Conservation (phyloP, 2,113 vertebrate species). For the Alaudala cheleensis region DNA sequence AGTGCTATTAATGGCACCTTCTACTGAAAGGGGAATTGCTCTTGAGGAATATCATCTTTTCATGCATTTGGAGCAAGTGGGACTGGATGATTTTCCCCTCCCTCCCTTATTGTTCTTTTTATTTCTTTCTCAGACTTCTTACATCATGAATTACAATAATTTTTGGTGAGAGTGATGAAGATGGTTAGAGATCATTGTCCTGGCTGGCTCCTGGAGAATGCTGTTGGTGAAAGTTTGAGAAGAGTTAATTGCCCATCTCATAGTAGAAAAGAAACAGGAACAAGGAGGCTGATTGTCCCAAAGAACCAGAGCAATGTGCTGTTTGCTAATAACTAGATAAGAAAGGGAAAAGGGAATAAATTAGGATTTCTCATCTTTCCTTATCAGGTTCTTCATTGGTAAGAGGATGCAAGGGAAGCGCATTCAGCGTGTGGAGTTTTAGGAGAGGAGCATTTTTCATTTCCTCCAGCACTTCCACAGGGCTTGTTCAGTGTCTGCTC, state of each 20-base stretch:
- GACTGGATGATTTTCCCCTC: background rate
- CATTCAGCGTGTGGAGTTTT: background rate
- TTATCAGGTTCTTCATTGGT: background rate
- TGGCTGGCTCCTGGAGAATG: background rate
- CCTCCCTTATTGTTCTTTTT: background rate
- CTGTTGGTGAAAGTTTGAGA: background rate
- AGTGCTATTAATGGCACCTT: background rate
- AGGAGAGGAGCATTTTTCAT: background rate
- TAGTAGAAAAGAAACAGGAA: background rate
- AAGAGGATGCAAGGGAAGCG: background rate
- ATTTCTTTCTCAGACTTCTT: background rate
- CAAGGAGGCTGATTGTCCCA: background rate
- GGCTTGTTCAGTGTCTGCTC: background rate
- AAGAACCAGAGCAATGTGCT: background rate
- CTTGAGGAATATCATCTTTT: background rate
- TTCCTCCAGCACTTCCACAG: background rate
- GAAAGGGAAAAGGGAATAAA: background rate
- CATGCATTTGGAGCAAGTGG: background rate
- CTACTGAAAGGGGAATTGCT: background rate
- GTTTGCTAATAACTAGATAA: slow-evolving; percentile 26
- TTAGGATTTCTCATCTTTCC: background rate
- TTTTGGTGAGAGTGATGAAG: background rate
- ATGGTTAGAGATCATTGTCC: background rate
- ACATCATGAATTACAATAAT: background rate
- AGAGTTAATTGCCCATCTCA: background rate